Evolutionary conservation across 2,113 vertebrate species (phyloP).

Genomic region (Eretmochelys imbricata): DNA sequence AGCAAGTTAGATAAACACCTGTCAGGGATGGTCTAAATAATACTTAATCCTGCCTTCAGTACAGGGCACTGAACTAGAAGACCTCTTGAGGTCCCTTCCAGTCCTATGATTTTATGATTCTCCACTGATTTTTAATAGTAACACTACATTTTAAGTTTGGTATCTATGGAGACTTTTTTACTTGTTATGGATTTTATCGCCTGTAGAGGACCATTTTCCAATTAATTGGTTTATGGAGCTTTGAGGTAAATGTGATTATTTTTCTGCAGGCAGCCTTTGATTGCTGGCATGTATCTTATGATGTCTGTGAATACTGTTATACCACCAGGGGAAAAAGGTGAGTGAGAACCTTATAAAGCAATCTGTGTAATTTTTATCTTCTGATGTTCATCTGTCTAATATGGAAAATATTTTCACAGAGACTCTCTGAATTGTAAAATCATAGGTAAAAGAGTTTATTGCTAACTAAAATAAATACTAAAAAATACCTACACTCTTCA

Average conservation of each 20-base stretch:
- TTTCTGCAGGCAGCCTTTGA: conserved; percentile 90
- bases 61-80: too few relatives aligned
- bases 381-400: background rate
- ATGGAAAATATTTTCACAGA: background rate
- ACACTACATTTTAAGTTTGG: background rate
- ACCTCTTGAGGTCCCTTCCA: too few relatives aligned
- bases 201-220: background rate
- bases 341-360: conserved; percentile 7
- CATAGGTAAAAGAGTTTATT: background rate
- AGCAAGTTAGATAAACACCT: too few relatives aligned
- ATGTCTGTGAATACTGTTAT: conserved; percentile 94
- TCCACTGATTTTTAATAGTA: background rate
- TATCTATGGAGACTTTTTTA: background rate
- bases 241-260: conserved; percentile 39
- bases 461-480: background rate
- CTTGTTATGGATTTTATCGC: rapidly evolving
- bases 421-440: background rate
- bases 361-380: background rate
- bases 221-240: background rate
- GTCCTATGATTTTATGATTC: background rate
- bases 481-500: background rate
- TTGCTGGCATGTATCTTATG: conserved; percentile 97
- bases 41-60: too few relatives aligned
- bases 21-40: too few relatives aligned
- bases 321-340: conserved; percentile 91